Evolutionary conservation across 2,113 vertebrate genomes (phyloP), one percentile per base, ranked within the genome.

Genomic region (Daubentonia madagascariensis): DNA sequence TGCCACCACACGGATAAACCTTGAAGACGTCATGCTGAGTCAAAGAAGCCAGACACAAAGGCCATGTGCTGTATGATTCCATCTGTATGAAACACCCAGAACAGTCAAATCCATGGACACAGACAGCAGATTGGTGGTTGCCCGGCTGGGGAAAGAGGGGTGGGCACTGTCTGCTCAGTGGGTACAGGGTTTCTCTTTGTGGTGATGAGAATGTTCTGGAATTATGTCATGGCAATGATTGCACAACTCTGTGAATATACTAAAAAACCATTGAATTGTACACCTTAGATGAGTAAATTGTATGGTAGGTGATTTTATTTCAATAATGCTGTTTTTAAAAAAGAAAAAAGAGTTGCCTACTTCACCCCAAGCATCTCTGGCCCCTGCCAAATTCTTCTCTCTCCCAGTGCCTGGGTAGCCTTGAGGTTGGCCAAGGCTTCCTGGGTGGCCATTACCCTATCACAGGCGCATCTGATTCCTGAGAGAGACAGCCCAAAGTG

Each of bases 11-110:
- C 1, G 40, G 48, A 43, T 4, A 12, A 52, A 10, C 59, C 79
- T 84, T 1, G 8, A 68, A 70, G 50, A 14, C 57, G 2, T 16
- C 32, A 8, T 0, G 1, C 32, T 48, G 6, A 16, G 37, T 13
- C 6, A 40, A 30, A 63, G 59, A 37, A 30, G 8, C 37, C 32
- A 8, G 3, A 1, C 67, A 43, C 18, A 3, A 16, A 52, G 25
- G 50, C 18, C 3, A 17, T 3, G 2, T 17, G 0, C 0, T 8
- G 6, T 18, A 7, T 1, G 20, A 32, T 8, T 50, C 52, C 52
- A 6, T 10, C 3, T 6, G 22, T 13, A 11, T 5, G 40, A n/a
- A 32, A 23, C 2, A 3, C 9, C 68, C 85, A 83, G 4, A 20
- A 30, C 0, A 28, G 28, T 8, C 5, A 28, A 79, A 11, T 20